These are phyloP conservation scores for Onychomys torridus DNA, from an alignment of 2,797 vertebrate species.

Conservation along the genomic window DNA sequence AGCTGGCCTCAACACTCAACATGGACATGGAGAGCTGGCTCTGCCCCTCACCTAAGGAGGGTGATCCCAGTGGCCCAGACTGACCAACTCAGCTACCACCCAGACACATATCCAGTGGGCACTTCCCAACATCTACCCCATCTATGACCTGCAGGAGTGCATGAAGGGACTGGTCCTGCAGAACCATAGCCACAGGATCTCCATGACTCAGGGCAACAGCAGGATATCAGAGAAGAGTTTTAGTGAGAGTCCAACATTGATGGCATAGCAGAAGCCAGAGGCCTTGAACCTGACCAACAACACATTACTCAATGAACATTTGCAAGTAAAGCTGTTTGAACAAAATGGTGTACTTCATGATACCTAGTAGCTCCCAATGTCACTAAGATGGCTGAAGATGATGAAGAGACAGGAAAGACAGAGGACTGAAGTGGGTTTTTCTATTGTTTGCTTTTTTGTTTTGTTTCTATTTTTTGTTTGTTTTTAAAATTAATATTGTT, in stretches of 20 bases:
- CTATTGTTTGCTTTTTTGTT: neutral
- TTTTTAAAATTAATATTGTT: neutral
- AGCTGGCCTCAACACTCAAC: no score
- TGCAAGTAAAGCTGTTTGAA: neutral
- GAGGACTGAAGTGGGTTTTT: neutral
- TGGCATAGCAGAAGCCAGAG: neutral
- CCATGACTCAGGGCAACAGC: neutral
- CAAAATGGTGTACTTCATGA: neutral
- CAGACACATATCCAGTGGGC: neutral
- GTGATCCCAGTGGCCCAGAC: no score
- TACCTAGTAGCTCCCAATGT: neutral
- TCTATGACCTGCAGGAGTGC: neutral
- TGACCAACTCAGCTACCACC: neutral
- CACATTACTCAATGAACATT: neutral
- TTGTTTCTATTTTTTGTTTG: neutral
- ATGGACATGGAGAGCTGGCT: no score
- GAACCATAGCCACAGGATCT: neutral
- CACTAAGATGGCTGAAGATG: neutral
- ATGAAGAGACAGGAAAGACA: neutral
- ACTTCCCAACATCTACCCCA: neutral
- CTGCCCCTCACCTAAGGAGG: no score
- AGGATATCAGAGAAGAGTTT: neutral
- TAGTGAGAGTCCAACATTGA: neutral
- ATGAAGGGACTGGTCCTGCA: neutral
- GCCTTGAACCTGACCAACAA: neutral